Base-by-base conservation (phyloP, 2,113 vertebrate species). In the Charadrius vociferus region DNA sequence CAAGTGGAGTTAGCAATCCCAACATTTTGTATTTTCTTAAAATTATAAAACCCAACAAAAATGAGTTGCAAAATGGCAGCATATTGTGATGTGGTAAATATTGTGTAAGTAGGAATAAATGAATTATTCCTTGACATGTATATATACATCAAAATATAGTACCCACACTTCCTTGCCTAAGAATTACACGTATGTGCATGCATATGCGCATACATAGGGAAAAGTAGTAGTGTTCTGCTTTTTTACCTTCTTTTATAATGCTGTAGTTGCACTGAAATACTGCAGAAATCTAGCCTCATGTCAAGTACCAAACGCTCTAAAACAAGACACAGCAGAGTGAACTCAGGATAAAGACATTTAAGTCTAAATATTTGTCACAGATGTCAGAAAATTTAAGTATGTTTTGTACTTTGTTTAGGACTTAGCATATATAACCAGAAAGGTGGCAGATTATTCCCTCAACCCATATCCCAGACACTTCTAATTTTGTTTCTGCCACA, bases 11-110 rank as follows among this genome's bases (percentile, higher is more conserved):
- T 86, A 66, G n/a, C 41, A 81, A 70, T 29, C 47, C 18, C 65
- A 93, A 43, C 41, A 61, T 93, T 96, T 82, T 63, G 34, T 71
- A 74, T 65, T 94, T 96, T 23, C 75, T 91, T 93, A 92, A 95
- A 93, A 94, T 58, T 36, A 78, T 55, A 81, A 96, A 97, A 75
- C 16, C 55, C 32, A 72, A 83, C 34, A 93, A 97, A 94, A 95
- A 95, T 13, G 47, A 87, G 43, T 83, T 95, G 61, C 50, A 92
- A 96, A 96, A 95, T 93, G 94, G 90, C 96, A 97, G 94, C 66
- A 95, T 92, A 94, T 20, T 86, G 70, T 88, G 78, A 96, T 90
- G 63, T 74, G 83, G 84, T 93, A 97, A 94, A 95, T 85, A 85
- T 3, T 26, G 4, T 80, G 84, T 73, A 52, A 96, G n/a, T n/a